Conservation (phyloP, 2,888 invertebrate species). For the Mermis nigrescens region DNA sequence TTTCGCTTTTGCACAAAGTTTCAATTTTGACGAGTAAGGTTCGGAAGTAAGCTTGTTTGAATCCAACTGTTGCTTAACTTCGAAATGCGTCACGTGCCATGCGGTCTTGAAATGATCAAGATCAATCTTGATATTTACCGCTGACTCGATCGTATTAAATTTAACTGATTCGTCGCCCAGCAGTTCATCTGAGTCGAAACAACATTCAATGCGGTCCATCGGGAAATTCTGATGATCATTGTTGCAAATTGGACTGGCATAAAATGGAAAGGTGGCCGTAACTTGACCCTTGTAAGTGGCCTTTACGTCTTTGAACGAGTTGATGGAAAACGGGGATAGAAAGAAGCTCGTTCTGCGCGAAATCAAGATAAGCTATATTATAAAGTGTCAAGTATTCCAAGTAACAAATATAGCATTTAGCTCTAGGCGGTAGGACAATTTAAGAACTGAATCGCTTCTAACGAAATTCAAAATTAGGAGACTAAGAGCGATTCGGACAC, state of each 20-base stretch:
- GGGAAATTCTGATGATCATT: constrained; percentile 25
- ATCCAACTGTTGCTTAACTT: neutral
- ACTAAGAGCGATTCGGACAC: too few relatives aligned
- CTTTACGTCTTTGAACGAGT: constrained; percentile 9
- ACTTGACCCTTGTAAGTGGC: constrained; percentile 20
- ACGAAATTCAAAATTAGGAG: too few relatives aligned
- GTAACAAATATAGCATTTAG: too few relatives aligned
- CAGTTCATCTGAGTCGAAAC: constrained; percentile 20
- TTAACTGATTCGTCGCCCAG: constrained; percentile 20
- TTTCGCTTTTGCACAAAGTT: too few relatives aligned
- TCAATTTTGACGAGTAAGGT: too few relatives aligned
- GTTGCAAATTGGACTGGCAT: constrained; percentile 22
- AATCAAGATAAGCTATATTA: too few relatives aligned
- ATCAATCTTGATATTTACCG: neutral
- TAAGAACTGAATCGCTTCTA: too few relatives aligned
- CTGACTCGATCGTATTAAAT: too few relatives aligned
- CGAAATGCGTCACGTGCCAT: neutral
- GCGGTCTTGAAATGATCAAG: neutral
- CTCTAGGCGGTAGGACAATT: too few relatives aligned
- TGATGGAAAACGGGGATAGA: constrained; percentile 10
- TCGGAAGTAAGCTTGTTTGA: too few relatives aligned
- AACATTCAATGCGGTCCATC: constrained; percentile 23
- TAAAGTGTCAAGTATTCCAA: too few relatives aligned
- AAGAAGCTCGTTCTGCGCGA: neutral
- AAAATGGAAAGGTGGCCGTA: constrained; percentile 21